Percentiles rank a stretch among this genome's conserved stretches.
Evolutionary conservation across 2,113 vertebrate species (phyloP).

Genomic region (Pomatostomus ruficeps): DNA sequence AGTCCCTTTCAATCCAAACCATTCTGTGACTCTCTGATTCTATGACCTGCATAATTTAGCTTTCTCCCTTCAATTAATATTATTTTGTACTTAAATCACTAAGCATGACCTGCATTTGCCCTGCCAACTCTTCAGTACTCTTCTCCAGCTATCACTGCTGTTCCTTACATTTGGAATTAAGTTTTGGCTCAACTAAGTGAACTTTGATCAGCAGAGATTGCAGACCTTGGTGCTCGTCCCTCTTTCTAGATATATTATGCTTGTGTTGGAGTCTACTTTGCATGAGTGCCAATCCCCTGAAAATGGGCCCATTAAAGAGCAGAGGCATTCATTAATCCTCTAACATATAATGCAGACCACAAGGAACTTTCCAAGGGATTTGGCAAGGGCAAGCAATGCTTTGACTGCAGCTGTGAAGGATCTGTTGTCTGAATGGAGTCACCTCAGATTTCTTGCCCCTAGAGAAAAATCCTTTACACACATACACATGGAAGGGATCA

Average conservation of each 20-base stretch:
- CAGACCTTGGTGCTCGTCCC: neutral
- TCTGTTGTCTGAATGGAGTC: slow-evolving; percentile 1
- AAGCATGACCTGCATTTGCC: neutral
- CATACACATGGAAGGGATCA: neutral
- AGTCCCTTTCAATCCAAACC: neutral
- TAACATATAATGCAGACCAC: neutral
- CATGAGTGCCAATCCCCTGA: neutral
- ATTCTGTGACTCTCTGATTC: neutral
- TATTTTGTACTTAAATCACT: neutral
- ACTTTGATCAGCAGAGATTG: neutral
- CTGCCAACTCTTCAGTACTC: neutral
- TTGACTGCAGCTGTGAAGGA: neutral
- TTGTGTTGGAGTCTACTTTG: neutral
- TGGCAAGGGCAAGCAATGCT: neutral
- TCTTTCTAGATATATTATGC: neutral
- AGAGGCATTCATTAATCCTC: neutral
- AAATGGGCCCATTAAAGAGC: neutral
- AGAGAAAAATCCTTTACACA: neutral
- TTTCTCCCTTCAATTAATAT: neutral
- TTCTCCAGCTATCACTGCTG: neutral
- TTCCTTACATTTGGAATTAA: neutral
- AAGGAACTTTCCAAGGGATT: slow-evolving; percentile 1
- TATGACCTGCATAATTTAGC: neutral
- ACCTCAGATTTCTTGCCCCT: neutral
- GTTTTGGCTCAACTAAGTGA: neutral